Evolutionary conservation across 2,797 vertebrate genomes (phyloP).

Genomic region (Enteromius viviparus): DNA sequence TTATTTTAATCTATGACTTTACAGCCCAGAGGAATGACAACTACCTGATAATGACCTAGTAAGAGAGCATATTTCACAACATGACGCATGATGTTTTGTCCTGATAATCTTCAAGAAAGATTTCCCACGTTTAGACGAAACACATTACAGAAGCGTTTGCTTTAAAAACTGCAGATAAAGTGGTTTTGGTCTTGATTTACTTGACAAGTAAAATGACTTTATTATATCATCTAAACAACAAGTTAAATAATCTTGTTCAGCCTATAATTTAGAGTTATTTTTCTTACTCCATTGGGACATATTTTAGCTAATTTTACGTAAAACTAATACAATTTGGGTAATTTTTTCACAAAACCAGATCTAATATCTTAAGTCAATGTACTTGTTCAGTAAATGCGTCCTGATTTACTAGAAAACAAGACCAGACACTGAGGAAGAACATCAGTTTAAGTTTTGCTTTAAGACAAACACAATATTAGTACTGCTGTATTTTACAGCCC

Average conservation of each 20-base stretch:
- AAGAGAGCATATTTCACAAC: not conserved
- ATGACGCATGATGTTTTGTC: not conserved
- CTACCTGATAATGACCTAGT: not conserved
- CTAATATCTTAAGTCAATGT: not conserved
- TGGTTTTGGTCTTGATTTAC: not conserved
- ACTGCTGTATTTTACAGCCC: too few relatives aligned
- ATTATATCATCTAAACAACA: too few relatives aligned
- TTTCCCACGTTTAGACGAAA: not conserved
- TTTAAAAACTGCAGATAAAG: not conserved
- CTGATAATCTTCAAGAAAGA: not conserved
- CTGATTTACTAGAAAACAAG: not conserved
- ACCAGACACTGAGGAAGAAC: too few relatives aligned
- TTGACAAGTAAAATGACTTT: not conserved
- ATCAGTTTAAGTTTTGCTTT: too few relatives aligned
- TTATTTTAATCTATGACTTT: constrained; percentile 1
- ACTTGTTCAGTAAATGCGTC: not conserved
- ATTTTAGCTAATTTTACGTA: not conserved
- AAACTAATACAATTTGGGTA: not conserved
- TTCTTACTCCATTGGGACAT: not conserved
- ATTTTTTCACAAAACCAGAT: not conserved
- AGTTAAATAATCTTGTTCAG: not conserved
- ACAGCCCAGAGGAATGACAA: constrained; percentile 32
- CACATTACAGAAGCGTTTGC: not conserved
- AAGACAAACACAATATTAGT: too few relatives aligned
- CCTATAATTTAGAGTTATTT: not conserved